Percentiles rank a stretch among this genome's conserved stretches.
Evolutionary conservation across 53 echinoderm and acorn worm genomes (phyloP).

Genomic region (Holothuria leucospilota): DNA sequence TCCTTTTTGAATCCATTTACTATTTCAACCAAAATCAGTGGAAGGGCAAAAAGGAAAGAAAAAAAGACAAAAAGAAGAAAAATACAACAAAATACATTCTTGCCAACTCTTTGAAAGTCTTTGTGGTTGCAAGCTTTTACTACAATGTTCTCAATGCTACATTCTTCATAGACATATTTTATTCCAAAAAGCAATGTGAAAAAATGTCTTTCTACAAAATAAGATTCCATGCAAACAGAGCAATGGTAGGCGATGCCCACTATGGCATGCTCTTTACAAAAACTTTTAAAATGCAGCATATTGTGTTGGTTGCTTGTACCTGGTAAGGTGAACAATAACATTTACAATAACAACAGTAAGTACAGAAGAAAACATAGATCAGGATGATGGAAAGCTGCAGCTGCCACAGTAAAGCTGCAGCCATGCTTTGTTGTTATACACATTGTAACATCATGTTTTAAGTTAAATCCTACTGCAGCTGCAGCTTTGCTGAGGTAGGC

Average conservation of each 20-base stretch:
- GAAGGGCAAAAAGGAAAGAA: neutral
- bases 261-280: too few relatives aligned
- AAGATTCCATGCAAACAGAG: neutral
- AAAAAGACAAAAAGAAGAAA: neutral
- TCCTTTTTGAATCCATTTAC: too few relatives aligned
- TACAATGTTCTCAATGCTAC: neutral
- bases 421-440: too few relatives aligned
- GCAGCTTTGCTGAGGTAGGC: too few relatives aligned
- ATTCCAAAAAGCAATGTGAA: neutral
- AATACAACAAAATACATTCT: neutral
- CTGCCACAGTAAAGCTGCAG: too few relatives aligned
- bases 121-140: constrained; percentile 15
- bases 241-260: neutral
- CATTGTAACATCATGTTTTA: too few relatives aligned
- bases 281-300: constrained; percentile 27
- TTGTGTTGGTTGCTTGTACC: constrained; percentile 28
- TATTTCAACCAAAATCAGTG: too few relatives aligned
- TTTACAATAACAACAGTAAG: too few relatives aligned
- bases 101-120: constrained; percentile 6
- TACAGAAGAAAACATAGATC: too few relatives aligned
- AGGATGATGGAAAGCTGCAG: too few relatives aligned
- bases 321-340: neutral
- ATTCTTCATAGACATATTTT: neutral
- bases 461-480: too few relatives aligned
- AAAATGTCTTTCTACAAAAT: neutral